Evolutionary conservation across 2,113 vertebrate genomes (phyloP), one percentile per base, ranked within the genome.

Genomic region (Pygoscelis adeliae): DNA sequence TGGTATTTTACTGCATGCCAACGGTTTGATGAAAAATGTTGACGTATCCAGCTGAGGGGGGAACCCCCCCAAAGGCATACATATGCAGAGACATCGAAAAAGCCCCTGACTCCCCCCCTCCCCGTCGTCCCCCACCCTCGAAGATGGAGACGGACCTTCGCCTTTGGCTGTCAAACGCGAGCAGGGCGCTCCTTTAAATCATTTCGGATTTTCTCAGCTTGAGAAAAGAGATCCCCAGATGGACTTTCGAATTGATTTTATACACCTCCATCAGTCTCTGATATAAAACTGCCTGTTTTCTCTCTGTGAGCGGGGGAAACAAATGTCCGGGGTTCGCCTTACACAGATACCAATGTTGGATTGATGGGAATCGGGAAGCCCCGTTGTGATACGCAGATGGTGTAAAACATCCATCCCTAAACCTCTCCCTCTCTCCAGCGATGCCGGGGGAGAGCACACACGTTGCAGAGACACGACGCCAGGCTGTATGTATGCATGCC

Each of bases 1-100:
- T 84, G 82, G 89, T 96, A 96, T 96, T 98, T 98, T 95, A 96
- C 89, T 92, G 96, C 79, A 61, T 83, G 94, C 89, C 86, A 90
- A 46, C 32, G 89, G 69, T 85, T 97, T 94, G 89, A 95, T 97
- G 73, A 46, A 83, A 89, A 84, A 84, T 87, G 84, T 4, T 90
- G 84, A 82, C 55, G 19, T 67, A 83, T 34, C 29, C 61, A 55
- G 38, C 47, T 76, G 63, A 34, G 52, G 5, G 8, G 5, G 15
- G 6, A 2, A 6, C 16, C 5, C 4, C 71, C 53, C 30, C 44
- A 80, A 73, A 81, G 2, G 30, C 46, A 83, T 29, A 42, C 15
- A 85, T 80, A 92, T 44, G 36, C 26, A 4, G 62, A 80, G n/a
- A 42, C 8, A 71, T 12, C 5, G 23, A 91, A 77, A 90, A 87